phyloP scores from a whole-genome alignment of 53 echinoderm and acorn worm species.

The Antedon mediterranea region DNA sequence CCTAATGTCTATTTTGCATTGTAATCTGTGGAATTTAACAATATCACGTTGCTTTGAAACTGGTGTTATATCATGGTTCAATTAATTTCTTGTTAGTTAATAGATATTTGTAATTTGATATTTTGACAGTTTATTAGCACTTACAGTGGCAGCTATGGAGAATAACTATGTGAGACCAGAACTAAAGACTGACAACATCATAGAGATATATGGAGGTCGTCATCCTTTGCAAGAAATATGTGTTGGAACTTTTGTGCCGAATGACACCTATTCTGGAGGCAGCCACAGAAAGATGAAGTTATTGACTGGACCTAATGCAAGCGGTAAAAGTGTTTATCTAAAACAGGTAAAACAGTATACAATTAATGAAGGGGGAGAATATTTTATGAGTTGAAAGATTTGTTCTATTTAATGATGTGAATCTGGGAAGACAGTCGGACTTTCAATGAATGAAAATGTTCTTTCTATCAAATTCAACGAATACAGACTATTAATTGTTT shows the following conservation, averaged over 20 bases:
- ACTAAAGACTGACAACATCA: conserved; percentile 34
- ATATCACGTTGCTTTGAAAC: too few species aligned
- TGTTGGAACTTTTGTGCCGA: conserved; percentile 76
- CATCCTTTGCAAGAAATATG: conserved; percentile 89
- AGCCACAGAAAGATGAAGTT: conserved; percentile 60
- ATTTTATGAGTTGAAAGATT: too few species aligned
- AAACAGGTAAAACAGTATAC: conserved; percentile 63
- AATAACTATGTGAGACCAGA: conserved; percentile 50
- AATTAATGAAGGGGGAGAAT: too few species aligned
- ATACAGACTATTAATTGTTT: too few species aligned
- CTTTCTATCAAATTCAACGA: too few species aligned
- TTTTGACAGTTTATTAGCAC: conserved; percentile 29
- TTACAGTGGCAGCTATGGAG: background rate
- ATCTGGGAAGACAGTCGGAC: too few species aligned
- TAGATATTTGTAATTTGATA: background rate
- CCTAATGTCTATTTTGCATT: too few species aligned
- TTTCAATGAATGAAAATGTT: too few species aligned
- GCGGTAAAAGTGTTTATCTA: conserved; percentile 91
- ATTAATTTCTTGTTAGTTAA: too few species aligned
- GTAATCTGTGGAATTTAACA: too few species aligned
- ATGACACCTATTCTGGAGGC: conserved; percentile 48
- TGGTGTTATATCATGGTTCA: too few species aligned
- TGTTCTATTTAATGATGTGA: too few species aligned
- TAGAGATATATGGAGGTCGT: conserved; percentile 64
- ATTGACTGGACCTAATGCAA: conserved; percentile 90